Conservation (phyloP, 1,140 invertebrate species). For the Pseudomyrmex pallidus region DNA sequence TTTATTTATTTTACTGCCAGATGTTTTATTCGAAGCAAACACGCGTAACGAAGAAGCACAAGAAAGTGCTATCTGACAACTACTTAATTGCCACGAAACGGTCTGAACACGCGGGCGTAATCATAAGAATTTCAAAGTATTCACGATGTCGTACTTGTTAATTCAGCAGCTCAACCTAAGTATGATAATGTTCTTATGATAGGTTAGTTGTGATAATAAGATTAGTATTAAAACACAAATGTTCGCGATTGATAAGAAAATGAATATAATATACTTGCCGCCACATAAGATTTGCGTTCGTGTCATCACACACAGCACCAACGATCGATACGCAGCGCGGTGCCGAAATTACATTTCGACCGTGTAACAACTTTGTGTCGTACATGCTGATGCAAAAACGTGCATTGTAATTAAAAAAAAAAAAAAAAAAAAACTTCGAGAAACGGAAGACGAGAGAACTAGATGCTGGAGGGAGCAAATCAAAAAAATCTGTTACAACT, state of each 20-base stretch:
- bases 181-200: slow-evolving; percentile 70
- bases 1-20: too few relatives aligned
- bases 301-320: background rate
- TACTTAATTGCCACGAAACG: slow-evolving; percentile 22
- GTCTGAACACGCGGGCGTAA: slow-evolving; percentile 66
- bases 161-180: slow-evolving; percentile 70
- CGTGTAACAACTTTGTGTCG: slow-evolving; percentile 26
- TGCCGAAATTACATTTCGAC: slow-evolving; percentile 34
- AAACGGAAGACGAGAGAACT: slow-evolving; percentile 36
- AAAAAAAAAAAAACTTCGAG: background rate
- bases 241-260: slow-evolving; percentile 26
- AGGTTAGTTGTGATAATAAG: slow-evolving; percentile 64
- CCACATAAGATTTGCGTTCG: slow-evolving; percentile 40
- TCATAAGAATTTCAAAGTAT: slow-evolving; percentile 62
- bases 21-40: too few relatives aligned
- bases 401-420: background rate
- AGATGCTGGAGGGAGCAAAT: slow-evolving; percentile 50
- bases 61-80: slow-evolving; percentile 3
- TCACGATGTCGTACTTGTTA: slow-evolving; percentile 63
- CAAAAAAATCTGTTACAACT: slow-evolving; percentile 35
- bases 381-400: slow-evolving; percentile 7
- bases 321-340: background rate
- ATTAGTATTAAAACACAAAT: slow-evolving; percentile 55
- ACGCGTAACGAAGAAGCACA: too few relatives aligned
- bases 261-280: slow-evolving; percentile 38